Evolutionary conservation across 2,113 vertebrate species (phyloP).

Genomic region (Bucco capensis): DNA sequence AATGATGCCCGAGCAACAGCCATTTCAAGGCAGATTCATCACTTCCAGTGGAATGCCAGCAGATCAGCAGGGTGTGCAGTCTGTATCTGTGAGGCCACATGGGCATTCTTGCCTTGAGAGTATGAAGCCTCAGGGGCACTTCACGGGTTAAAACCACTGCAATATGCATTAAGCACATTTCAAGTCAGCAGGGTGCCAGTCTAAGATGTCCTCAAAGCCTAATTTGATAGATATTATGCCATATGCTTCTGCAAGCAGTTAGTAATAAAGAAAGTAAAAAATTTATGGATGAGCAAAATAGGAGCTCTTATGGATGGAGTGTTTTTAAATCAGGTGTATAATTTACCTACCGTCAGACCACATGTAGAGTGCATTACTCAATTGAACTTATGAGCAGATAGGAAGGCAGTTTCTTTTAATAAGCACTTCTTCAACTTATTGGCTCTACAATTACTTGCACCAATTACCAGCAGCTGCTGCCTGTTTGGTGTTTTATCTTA

Average conservation of each 20-base stretch:
- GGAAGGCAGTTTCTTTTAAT: constrained; percentile 85
- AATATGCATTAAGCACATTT: constrained; percentile 81
- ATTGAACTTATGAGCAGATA: constrained; percentile 83
- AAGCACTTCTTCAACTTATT: constrained; percentile 88
- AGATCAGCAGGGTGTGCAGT: neutral
- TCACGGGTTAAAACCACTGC: constrained; percentile 76
- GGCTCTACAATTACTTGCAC: constrained; percentile 86
- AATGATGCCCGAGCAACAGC: neutral
- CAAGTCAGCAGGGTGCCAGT: constrained; percentile 80
- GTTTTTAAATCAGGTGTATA: constrained; percentile 89
- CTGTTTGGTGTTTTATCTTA: constrained; percentile 81
- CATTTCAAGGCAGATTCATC: neutral
- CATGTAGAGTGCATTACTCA: constrained; percentile 85
- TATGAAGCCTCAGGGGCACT: constrained; percentile 12
- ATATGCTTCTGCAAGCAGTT: constrained; percentile 78
- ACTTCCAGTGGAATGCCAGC: neutral
- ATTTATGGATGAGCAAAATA: constrained; percentile 85
- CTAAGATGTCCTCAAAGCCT: constrained; percentile 84
- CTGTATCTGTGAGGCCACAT: neutral
- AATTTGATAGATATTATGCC: constrained; percentile 87
- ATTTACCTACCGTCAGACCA: constrained; percentile 84
- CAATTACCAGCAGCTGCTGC: constrained; percentile 87
- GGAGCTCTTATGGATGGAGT: constrained; percentile 85
- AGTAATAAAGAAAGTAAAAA: constrained; percentile 85
- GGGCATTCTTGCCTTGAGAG: constrained; percentile 25